Base-by-base conservation (phyloP, 1,140 invertebrate genomes). In the Limonius californicus region DNA sequence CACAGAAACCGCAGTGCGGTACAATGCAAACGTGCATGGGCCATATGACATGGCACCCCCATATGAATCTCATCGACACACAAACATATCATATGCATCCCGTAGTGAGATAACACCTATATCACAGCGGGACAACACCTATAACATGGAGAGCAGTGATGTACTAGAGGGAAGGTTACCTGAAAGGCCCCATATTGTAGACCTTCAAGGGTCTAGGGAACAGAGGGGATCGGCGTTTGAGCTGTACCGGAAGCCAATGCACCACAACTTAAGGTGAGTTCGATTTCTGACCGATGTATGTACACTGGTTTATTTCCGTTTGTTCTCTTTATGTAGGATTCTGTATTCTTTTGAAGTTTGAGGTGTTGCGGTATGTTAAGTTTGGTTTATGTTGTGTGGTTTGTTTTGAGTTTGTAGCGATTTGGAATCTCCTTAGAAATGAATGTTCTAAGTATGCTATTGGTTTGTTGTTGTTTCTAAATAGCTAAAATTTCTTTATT, bases 211-310 rank as follows among this genome's bases (percentile, higher is more conserved):
- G 11, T 90, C 91, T 70, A 87, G 91, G 67, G 93, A 95, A 75
- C 91, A 95, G 73, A 81, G 92, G 47, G 92, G 92, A n/a, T 95
- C 92, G 68, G 95, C 95, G 8, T 97, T 97, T 76, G 94, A 97
- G 74, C 80, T 97, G 27, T 97, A 97, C 75, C 87, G 91, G 69
- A 97, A 97, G 78, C 92, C 92, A 14, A 83, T 82, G 60, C 83
- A 89, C 79, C 86, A 88, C 71, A 90, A 89, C 71, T 79, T 89
- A 71, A 89, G 88, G 87, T 90, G 81, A 82, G 55, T 16, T 60
- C 9, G 20, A 11, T 35, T 55, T 11, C 11, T 58, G 42, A 15
- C 54, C 61, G 32, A 16, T 27, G 57, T 57, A 61, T 75, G 73
- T 75, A 76, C 73, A 74, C 74, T 76, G 73, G 73, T 73, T 12